Base-by-base conservation (phyloP, 2,888 invertebrate genomes). In the Dendrolimus houi region DNA sequence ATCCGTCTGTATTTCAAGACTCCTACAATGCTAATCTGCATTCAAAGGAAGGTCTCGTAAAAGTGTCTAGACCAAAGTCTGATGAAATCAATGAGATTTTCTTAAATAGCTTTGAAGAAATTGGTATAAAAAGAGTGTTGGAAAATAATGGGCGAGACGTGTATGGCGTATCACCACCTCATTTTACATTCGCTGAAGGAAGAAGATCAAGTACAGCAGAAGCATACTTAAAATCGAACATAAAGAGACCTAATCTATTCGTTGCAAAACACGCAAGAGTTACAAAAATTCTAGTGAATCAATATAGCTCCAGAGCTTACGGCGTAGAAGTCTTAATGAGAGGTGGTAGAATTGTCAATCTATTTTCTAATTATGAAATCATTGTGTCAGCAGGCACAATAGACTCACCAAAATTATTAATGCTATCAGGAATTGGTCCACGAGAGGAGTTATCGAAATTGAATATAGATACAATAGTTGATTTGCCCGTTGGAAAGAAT, bases 401-500 rank as follows among this genome's bases (percentile, higher is more conserved):
- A 13, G 80, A 87, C 29, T 78, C 81, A 41, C 83, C 87, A 7
- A 85, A 87, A 66, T 69, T 87, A 54, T 66, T 88, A 56, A 77
- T 87, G 79, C 69, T 86, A 0, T 87, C 89, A 40, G 87, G 87
- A 0, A 71, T 88, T 57, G 87, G 87, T 1, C 87, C 86, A 1
- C 59, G 59, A 58, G 68, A 77, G 47, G 75, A 80, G 54, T 64
- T 88, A 41, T 57, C 62, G 8, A 77, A 69, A 60, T 64, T 77
- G 10, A 64, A 73, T 8, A 85, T 88, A 52, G 57, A 74, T 9
- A 64, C 75, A 0, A 52, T 85, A 7, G 67, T 69, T 0, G 73
- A 88, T 62, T 77, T 88, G 55, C 88, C 87, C 1, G 88, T 88
- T 2, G 87, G 87, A 0, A 73, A 75, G 66, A 82, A 86, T 66